Percentiles rank a stretch among this genome's conserved stretches.
Conservation (phyloP, 2,797 vertebrate genomes). For the Acropternis orthonyx region DNA sequence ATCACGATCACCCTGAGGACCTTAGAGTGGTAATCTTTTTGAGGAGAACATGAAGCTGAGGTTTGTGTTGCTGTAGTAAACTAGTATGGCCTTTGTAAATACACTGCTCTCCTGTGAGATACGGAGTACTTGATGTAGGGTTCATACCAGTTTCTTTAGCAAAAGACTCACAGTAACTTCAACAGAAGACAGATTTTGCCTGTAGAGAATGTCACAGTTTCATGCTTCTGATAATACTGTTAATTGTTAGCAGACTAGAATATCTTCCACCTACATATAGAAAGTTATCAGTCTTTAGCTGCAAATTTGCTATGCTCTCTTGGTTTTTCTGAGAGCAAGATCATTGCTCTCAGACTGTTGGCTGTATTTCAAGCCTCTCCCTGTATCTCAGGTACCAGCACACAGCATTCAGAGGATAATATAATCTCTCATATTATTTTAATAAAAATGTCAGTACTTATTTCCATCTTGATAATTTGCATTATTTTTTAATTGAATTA, state of each 20-base stretch:
- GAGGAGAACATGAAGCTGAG: neutral
- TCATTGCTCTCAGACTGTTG: neutral
- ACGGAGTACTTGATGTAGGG: neutral
- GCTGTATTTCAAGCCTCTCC: neutral
- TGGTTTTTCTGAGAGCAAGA: neutral
- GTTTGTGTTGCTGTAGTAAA: neutral
- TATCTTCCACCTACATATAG: neutral
- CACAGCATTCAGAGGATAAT: neutral
- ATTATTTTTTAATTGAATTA: neutral
- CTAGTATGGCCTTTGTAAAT: neutral
- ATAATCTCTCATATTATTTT: neutral
- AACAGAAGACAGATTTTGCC: neutral
- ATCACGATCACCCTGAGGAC: neutral
- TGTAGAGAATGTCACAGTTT: neutral
- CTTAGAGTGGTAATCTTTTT: neutral
- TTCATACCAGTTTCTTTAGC: neutral
- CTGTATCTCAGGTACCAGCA: neutral
- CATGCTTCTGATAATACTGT: neutral
- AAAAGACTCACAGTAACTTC: fast-evolving
- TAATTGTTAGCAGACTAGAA: neutral
- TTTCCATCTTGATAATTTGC: neutral
- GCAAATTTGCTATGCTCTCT: neutral
- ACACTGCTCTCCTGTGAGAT: neutral
- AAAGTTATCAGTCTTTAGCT: neutral
- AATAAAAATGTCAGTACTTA: neutral